Evolutionary conservation across 2,888 invertebrate genomes (phyloP).

Genomic region (Heteropelma amictum): DNA sequence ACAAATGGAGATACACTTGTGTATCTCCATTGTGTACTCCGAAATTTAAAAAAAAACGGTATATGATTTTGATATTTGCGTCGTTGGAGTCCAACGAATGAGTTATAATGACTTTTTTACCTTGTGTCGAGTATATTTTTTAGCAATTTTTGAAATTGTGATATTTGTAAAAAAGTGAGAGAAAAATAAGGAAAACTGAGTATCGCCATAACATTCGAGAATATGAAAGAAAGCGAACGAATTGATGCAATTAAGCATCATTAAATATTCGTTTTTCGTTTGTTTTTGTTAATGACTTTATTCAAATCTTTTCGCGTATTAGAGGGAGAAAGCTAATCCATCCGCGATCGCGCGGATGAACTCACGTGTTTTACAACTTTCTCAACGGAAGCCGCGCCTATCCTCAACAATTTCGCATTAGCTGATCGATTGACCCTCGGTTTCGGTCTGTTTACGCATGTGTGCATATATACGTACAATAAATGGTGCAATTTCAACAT

Average conservation of each 20-base stretch:
- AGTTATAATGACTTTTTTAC: too few relatives aligned
- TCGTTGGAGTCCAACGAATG: too few relatives aligned
- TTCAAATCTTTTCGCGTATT: background rate
- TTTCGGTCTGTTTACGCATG: slow-evolving; percentile 24
- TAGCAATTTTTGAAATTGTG: too few relatives aligned
- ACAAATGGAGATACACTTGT: too few relatives aligned
- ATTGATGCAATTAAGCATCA: background rate
- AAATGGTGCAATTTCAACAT: background rate
- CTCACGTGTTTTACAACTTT: slow-evolving; percentile 59
- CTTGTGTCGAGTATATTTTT: too few relatives aligned
- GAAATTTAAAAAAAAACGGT: too few relatives aligned
- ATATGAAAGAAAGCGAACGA: too few relatives aligned
- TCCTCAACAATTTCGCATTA: slow-evolving; percentile 43
- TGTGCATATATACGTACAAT: slow-evolving; percentile 7
- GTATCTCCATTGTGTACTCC: too few relatives aligned
- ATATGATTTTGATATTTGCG: too few relatives aligned
- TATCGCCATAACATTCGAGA: too few relatives aligned
- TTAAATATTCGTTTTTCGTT: background rate
- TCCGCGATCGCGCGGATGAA: slow-evolving; percentile 41
- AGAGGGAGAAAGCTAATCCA: slow-evolving; percentile 55
- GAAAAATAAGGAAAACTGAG: too few relatives aligned
- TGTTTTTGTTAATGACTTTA: slow-evolving; percentile 13
- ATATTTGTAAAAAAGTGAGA: too few relatives aligned
- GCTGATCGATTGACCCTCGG: slow-evolving; percentile 55
- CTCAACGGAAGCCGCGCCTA: slow-evolving; percentile 63